Evolutionary conservation across 2,888 invertebrate species (phyloP), one percentile per base, ranked within the genome.

Genomic region (Drosophila nr. fundita): DNA sequence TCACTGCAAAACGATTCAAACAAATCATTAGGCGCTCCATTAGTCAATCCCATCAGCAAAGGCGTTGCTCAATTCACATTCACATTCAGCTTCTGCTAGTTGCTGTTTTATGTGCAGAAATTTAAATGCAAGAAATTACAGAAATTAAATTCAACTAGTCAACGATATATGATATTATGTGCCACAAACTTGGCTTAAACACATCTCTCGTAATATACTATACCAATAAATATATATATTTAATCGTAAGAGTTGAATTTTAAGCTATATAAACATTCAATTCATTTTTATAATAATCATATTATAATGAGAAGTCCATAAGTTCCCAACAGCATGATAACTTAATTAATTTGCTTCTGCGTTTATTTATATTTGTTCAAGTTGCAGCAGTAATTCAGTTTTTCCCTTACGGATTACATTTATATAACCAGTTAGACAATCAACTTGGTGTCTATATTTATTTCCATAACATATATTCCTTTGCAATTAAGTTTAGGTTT

Each of bases 21-120:
- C 65, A 68, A 77, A 73, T 79, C 73, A 80, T 77, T 77, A 64
- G 50, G 18, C 70, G 68, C 70, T 42, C 55, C 69, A 80, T 68
- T 80, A 63, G 32, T 58, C 59, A 68, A 76, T 42, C 42, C 57
- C 50, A 36, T 68, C 52, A 54, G 55, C 40, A 63, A 42, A 57
- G 32, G 34, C 57, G 67, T 78, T 78, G 50, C 66, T 50, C 59
- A 54, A 54, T n/a, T 53, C 68, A 32, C 60, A 49, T 59, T 2
- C 34, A 15, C 15, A 15, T 11, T 6, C 42, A 42, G 11, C 21
- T 5, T 42, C 21, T 11, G 11, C 4, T 6, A n/a, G 40, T 40
- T 11, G n/a, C n/a, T 21, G 11, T 21, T 21, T 42, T 21, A 42
- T 5, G 5, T 21, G 40, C 40, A n/a, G 4, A n/a, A n/a, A n/a